Evolutionary conservation across 2,113 vertebrate genomes (phyloP).

Genomic region (Colinus virginianus): DNA sequence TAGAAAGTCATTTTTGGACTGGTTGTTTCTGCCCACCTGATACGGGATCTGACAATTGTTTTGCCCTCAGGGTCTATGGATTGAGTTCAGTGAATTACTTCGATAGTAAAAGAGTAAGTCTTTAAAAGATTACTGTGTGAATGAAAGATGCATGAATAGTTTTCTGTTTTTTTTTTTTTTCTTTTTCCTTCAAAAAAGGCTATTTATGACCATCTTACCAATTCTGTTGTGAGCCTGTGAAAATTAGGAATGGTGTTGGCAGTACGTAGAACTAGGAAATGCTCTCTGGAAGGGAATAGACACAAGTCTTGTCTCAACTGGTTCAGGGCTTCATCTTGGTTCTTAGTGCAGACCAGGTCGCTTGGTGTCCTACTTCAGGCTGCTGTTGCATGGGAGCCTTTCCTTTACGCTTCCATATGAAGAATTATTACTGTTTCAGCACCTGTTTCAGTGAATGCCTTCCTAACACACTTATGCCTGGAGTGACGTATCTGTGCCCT

Average conservation of each 20-base stretch:
- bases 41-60: slow-evolving; percentile 15
- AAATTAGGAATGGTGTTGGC: slow-evolving; percentile 35
- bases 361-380: neutral
- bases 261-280: slow-evolving; percentile 21
- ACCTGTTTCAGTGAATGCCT: slow-evolving; percentile 43
- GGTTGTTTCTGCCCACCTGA: slow-evolving; percentile 21
- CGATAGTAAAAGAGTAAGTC: slow-evolving; percentile 8
- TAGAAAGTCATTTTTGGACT: slow-evolving; percentile 44
- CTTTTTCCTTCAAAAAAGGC: neutral
- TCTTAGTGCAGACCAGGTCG: neutral
- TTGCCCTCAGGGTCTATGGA: neutral
- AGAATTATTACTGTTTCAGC: slow-evolving; percentile 28
- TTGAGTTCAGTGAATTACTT: slow-evolving; percentile 26
- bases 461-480: neutral
- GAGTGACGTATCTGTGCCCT: neutral
- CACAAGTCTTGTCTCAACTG: slow-evolving; percentile 21
- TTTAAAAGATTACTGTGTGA: neutral
- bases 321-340: neutral
- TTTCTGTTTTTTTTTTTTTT: neutral
- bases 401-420: slow-evolving; percentile 12
- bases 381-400: neutral
- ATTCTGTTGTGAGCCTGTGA: slow-evolving; percentile 53
- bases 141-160: neutral
- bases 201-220: slow-evolving; percentile 47
- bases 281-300: slow-evolving; percentile 7